Evolutionary conservation across 2,888 invertebrate species (phyloP), one percentile per base, ranked within the genome.

Genomic region (Chloroclystis v-ata): DNA sequence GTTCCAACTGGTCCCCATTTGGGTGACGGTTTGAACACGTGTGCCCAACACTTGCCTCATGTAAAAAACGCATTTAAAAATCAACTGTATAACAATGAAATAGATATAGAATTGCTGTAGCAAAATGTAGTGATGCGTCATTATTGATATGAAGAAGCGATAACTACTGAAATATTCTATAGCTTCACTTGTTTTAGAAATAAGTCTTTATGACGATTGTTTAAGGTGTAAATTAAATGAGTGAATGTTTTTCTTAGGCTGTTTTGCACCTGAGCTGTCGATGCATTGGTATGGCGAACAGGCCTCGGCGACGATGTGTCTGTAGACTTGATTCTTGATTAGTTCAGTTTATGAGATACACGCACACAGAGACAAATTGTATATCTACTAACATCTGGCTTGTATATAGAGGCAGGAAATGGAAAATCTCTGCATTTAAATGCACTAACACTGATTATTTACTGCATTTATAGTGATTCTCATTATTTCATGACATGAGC

Each of bases 251-350:
- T 46, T 44, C 57, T 65, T 77, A 71, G 24, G 72, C 38, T 66
- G 57, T 71, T 80, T 63, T 54, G 63, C 20, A 4, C 20, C 20
- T 53, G 47, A 51, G 54, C 58, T 55, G 33, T 50, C 28, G 16
- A 44, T 47, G 44, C 56, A 72, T 80, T 75, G 78, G 78, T 76
- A 78, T 77, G 81, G 80, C 78, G 70, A 69, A 62, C 79, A 72
- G 73, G 76, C 78, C 65, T 65, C 75, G 82, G 84, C 84, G 85
- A 79, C 84, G 78, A 75, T 78, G 77, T 78, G 84, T 86, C 84
- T 85, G 80, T 82, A 67, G 74, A 75, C 74, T 75, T 80, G 38
- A 49, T 45, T 49, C 44, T 49, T 49, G 81, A 83, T 84, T 84
- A 85, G 79, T 73, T 79, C 69, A 72, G 72, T 80, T 83, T 76